Evolutionary conservation across 2,888 invertebrate species (phyloP).

Genomic region (Dasysyrphus tricinctus): DNA sequence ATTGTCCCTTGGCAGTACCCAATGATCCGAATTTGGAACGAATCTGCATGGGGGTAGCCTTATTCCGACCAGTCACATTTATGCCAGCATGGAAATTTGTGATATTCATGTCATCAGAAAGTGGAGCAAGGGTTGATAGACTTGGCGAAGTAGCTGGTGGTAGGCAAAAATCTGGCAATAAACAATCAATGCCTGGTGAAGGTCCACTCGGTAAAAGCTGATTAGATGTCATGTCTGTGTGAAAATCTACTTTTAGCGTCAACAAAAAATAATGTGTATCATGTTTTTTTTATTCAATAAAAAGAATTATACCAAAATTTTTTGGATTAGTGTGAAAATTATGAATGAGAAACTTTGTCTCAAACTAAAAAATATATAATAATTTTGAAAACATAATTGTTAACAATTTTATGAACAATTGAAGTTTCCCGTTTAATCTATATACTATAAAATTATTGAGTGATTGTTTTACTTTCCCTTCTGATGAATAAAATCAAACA

Average conservation of each 20-base stretch:
- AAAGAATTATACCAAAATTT: conserved; percentile 52
- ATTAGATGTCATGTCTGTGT: conserved; percentile 84
- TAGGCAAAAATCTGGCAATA: conserved; percentile 86
- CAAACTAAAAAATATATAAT: too few species aligned
- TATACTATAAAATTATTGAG: too few species aligned
- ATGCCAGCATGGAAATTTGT: conserved; percentile 84
- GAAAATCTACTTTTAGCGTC: conserved; percentile 81
- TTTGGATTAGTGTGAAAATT: too few species aligned
- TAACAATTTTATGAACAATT: too few species aligned
- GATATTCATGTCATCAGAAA: conserved; percentile 84
- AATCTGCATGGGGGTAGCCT: conserved; percentile 93
- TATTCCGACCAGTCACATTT: conserved; percentile 87
- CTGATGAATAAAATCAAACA: too few species aligned
- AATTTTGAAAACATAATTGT: too few species aligned
- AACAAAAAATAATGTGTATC: conserved; percentile 77
- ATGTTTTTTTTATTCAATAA: conserved; percentile 58
- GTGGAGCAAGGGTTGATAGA: conserved; percentile 82
- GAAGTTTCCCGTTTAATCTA: too few species aligned
- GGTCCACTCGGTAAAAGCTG: conserved; percentile 85
- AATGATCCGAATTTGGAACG: conserved; percentile 97
- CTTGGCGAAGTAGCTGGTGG: conserved; percentile 87
- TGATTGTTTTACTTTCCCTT: too few species aligned
- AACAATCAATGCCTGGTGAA: conserved; percentile 86
- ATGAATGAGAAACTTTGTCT: too few species aligned
- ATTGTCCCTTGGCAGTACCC: conserved; percentile 96